phyloP scores from a whole-genome alignment of 2,888 invertebrate genomes.

The Phania funesta region DNA sequence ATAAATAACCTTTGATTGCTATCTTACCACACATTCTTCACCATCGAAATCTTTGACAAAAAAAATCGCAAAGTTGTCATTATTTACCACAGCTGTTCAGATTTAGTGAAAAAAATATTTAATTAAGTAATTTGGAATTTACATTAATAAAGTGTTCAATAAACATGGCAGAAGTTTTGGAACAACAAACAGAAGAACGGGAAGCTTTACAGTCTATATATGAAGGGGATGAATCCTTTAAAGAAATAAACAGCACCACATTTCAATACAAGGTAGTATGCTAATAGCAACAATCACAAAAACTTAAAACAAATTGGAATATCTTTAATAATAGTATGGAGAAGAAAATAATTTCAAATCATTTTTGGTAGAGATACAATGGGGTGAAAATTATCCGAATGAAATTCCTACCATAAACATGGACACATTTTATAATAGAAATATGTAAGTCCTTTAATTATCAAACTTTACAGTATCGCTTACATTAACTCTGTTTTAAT shows the following conservation, averaged over 20 bases:
- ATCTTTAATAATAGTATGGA: constrained; percentile 84
- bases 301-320: constrained; percentile 14
- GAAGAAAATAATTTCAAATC: constrained; percentile 89
- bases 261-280: constrained; percentile 94
- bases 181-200: constrained; percentile 91
- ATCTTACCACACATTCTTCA: too few relatives aligned
- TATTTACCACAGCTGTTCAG: too few relatives aligned
- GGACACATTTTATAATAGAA: constrained; percentile 96
- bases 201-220: constrained; percentile 96
- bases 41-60: too few relatives aligned
- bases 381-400: constrained; percentile 93
- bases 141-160: not conserved
- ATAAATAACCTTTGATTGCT: too few relatives aligned
- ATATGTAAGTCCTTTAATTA: constrained; percentile 85
- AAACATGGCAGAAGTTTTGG: constrained; percentile 82
- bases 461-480: not conserved
- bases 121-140: not conserved
- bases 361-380: constrained; percentile 92
- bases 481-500: not conserved
- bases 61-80: too few relatives aligned
- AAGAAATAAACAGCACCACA: constrained; percentile 87
- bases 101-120: too few relatives aligned
- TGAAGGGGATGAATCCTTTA: constrained; percentile 94
- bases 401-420: constrained; percentile 90
- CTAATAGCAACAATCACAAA: not conserved